Evolutionary conservation across 2,797 vertebrate genomes (phyloP).

Genomic region (Gadopsis marmoratus): DNA sequence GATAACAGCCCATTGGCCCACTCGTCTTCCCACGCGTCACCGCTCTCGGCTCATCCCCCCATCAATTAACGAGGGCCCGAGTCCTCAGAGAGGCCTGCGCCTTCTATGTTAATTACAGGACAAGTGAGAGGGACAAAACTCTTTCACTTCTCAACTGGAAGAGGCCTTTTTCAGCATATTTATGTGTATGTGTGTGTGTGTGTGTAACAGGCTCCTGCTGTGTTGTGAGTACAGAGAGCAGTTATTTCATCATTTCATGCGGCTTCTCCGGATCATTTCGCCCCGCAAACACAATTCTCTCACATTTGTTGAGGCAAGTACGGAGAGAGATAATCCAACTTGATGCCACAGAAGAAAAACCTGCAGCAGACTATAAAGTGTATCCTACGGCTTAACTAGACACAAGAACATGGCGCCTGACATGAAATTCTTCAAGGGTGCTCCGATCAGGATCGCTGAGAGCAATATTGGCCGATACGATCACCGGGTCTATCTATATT

Average conservation of each 20-base stretch:
- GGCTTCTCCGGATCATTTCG: conserved; percentile 55
- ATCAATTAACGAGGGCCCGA: conserved; percentile 72
- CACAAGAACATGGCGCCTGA: conserved; percentile 11
- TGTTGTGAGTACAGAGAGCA: conserved; percentile 22
- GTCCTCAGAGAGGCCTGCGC: conserved; percentile 62
- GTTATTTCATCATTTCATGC: conserved; percentile 61
- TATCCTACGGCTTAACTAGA: conserved; percentile 30
- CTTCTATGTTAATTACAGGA: conserved; percentile 78
- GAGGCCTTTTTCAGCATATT: conserved; percentile 21
- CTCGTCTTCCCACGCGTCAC: conserved; percentile 60
- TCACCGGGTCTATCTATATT: no score
- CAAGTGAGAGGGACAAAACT: conserved; percentile 51
- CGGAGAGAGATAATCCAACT: conserved; percentile 52
- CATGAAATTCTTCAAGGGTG: background rate
- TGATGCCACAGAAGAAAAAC: conserved; percentile 35
- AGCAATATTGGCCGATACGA: no score
- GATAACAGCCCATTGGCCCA: conserved; percentile 72
- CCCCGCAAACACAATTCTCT: conserved; percentile 45
- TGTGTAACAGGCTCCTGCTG: conserved; percentile 33
- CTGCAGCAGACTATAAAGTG: conserved; percentile 26
- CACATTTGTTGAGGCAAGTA: conserved; percentile 40
- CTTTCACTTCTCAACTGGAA: conserved; percentile 44
- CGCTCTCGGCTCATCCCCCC: conserved; percentile 63
- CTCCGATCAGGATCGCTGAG: no score
- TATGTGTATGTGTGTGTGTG: conserved; percentile 27